phyloP scores from a whole-genome alignment of 2,888 invertebrate species.

The Dromius quadrimaculatus region DNA sequence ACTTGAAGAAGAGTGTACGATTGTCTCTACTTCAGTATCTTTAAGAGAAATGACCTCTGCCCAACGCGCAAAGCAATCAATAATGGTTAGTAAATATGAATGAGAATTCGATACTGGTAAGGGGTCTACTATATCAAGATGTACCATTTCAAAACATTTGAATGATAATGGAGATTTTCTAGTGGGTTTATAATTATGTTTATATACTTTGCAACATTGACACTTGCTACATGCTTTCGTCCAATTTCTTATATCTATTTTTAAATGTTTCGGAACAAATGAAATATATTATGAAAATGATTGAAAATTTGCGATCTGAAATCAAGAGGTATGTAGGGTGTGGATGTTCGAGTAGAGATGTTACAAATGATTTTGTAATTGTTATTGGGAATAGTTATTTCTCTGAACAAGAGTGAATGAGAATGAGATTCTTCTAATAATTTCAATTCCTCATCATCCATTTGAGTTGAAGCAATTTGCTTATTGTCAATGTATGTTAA shows the following conservation, averaged over 20 bases:
- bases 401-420: conserved; percentile 4
- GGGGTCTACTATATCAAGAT: conserved; percentile 56
- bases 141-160: conserved; percentile 57
- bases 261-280: conserved; percentile 57
- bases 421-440: not conserved
- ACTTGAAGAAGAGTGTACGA: conserved; percentile 45
- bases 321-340: conserved; percentile 13
- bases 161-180: conserved; percentile 53
- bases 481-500: not conserved
- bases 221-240: conserved; percentile 54
- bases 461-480: not conserved
- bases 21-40: conserved; percentile 54
- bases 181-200: conserved; percentile 53
- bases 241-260: conserved; percentile 54
- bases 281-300: no score
- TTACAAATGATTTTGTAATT: not conserved
- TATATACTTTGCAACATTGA: conserved; percentile 54
- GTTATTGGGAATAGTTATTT: not conserved
- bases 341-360: conserved; percentile 1
- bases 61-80: conserved; percentile 58
- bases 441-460: conserved; percentile 10
- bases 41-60: conserved; percentile 57
- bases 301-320: not conserved
- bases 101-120: conserved; percentile 51
- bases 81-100: conserved; percentile 57